Conservation (phyloP, 2,113 vertebrate species). For the Amphiprion ocellaris region DNA sequence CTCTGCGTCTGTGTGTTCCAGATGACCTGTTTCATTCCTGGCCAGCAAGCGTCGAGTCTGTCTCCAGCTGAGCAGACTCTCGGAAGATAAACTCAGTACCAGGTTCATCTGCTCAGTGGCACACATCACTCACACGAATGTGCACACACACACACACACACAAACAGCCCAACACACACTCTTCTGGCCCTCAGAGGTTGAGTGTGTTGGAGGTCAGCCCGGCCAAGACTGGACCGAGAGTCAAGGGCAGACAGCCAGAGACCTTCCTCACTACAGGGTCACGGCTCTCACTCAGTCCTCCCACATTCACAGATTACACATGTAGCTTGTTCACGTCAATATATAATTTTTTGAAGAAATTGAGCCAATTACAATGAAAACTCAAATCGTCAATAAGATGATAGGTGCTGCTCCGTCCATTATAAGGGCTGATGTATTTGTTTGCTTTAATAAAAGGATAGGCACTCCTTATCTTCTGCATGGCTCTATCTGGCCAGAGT, state of each 20-base stretch:
- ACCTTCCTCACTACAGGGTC: neutral
- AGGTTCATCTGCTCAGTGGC: slow-evolving; percentile 26
- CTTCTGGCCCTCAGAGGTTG: slow-evolving; percentile 28
- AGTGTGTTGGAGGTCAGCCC: slow-evolving; percentile 39
- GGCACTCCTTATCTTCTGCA: no score
- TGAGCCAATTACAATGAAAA: neutral
- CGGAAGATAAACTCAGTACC: slow-evolving; percentile 34
- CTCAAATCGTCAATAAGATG: neutral
- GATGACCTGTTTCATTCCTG: slow-evolving; percentile 43
- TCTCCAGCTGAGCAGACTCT: slow-evolving; percentile 34
- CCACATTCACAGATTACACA: neutral
- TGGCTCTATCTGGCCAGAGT: no score
- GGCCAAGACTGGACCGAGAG: neutral
- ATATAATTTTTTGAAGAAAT: neutral
- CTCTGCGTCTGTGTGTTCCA: slow-evolving; percentile 13
- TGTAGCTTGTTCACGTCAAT: neutral
- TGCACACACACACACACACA: neutral
- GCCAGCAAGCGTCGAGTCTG: slow-evolving; percentile 42
- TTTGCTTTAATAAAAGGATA: no score
- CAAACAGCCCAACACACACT: no score
- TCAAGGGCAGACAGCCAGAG: slow-evolving; percentile 30
- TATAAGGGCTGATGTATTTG: no score
- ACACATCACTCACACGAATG: slow-evolving; percentile 5
- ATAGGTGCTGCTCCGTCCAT: no score
- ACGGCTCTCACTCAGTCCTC: neutral